These are phyloP conservation scores for Clostera curtula DNA, from an alignment of 2,888 invertebrate species.

Conservation along the genomic window DNA sequence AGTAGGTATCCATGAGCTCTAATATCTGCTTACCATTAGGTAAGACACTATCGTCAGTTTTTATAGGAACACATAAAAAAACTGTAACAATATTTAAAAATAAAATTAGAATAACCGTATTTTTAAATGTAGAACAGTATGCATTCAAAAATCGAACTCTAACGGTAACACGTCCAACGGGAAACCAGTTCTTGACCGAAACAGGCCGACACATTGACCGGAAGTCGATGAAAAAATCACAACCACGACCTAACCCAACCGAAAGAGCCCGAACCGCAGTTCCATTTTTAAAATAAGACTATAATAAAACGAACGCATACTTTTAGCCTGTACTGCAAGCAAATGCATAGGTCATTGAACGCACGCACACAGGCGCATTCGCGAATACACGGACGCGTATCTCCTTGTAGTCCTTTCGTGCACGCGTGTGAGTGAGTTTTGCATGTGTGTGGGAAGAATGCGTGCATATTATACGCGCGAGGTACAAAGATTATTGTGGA, in stretches of 20 bases:
- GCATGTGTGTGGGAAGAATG: constrained; percentile 73
- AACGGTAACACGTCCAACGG: constrained; percentile 34
- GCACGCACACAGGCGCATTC: constrained; percentile 43
- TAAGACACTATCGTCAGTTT: too few relatives aligned
- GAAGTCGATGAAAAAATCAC: constrained; percentile 25
- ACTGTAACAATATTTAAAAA: too few relatives aligned
- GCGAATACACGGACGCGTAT: constrained; percentile 33
- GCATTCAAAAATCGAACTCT: constrained; percentile 30
- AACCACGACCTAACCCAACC: constrained; percentile 68
- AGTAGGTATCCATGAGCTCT: too few relatives aligned
- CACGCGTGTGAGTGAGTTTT: constrained; percentile 60
- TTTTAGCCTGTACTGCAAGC: constrained; percentile 72
- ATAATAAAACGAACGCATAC: constrained; percentile 74
- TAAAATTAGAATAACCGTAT: too few relatives aligned
- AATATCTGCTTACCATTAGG: too few relatives aligned
- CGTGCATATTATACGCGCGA: constrained; percentile 58
- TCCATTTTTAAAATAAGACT: constrained; percentile 73
- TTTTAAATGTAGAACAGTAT: too few relatives aligned
- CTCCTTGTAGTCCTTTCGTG: constrained; percentile 32
- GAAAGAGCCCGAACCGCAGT: constrained; percentile 54
- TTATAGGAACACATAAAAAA: too few relatives aligned
- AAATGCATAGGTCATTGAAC: constrained; percentile 71
- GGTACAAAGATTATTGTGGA: constrained; percentile 69
- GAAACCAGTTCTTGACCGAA: constrained; percentile 30
- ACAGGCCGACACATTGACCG: constrained; percentile 17